These are phyloP conservation scores for Halyomorpha halys DNA, from an alignment of 1,140 invertebrate species.

Conservation along the genomic window DNA sequence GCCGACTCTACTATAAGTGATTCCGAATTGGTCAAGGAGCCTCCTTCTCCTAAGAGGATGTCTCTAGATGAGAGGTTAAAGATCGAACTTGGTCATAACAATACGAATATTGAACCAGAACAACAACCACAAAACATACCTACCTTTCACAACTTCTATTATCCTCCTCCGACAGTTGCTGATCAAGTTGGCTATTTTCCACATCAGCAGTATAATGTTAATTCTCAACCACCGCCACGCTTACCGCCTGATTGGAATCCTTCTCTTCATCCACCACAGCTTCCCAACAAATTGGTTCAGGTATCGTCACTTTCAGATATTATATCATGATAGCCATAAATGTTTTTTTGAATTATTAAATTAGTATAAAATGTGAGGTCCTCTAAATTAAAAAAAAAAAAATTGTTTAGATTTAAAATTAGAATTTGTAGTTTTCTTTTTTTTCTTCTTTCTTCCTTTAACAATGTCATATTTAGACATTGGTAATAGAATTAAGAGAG, in stretches of 20 bases:
- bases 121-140: constrained; percentile 25
- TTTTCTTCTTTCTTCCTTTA: too few relatives aligned
- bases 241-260: background rate
- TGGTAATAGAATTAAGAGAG: too few relatives aligned
- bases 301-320: too few relatives aligned
- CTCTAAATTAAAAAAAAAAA: too few relatives aligned
- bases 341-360: too few relatives aligned
- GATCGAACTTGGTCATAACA: constrained; percentile 35
- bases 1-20: constrained; percentile 39
- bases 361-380: too few relatives aligned
- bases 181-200: background rate
- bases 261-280: constrained; percentile 5
- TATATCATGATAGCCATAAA: too few relatives aligned
- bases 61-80: constrained; percentile 39
- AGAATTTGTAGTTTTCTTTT: too few relatives aligned
- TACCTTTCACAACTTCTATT: constrained; percentile 1
- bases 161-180: background rate
- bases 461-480: too few relatives aligned
- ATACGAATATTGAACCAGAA: constrained; percentile 28
- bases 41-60: constrained; percentile 34
- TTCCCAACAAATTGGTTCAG: constrained; percentile 15
- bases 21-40: constrained; percentile 32
- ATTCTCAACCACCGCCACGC: background rate
- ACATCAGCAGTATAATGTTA: background rate
- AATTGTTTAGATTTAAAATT: too few relatives aligned